Conservation (phyloP, 1,140 invertebrate species). For the Brachionus calyciflorus region DNA sequence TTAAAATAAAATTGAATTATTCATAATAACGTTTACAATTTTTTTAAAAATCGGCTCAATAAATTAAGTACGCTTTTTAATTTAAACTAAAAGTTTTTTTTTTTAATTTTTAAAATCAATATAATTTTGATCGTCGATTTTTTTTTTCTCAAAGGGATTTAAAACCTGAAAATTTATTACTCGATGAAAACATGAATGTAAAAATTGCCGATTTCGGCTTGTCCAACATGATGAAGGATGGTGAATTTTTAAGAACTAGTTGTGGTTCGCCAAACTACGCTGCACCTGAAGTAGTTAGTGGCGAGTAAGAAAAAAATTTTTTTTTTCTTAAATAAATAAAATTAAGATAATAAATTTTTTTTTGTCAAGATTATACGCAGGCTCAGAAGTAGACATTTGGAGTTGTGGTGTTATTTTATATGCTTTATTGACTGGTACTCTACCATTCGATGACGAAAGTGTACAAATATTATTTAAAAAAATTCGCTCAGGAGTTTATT, state of each 20-base stretch:
- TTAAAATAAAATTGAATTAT: too few relatives aligned
- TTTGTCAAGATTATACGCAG: conserved; percentile 75
- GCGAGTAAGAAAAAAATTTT: conserved; percentile 68
- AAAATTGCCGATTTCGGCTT: conserved; percentile 99
- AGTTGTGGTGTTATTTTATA: conserved; percentile 98
- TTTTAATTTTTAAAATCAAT: background rate
- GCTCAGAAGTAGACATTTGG: conserved; percentile 97
- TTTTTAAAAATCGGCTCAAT: too few relatives aligned
- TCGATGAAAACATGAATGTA: conserved; percentile 94
- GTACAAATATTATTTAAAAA: conserved; percentile 95
- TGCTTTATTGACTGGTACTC: conserved; percentile 92
- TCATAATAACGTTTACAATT: too few relatives aligned
- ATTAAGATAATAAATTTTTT: conserved; percentile 49
- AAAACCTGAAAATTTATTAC: conserved; percentile 85
- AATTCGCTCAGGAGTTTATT: conserved; percentile 87
- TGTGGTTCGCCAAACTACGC: conserved; percentile 99
- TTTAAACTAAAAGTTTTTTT: background rate
- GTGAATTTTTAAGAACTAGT: conserved; percentile 94
- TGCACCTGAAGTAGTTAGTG: conserved; percentile 97
- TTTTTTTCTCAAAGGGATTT: conserved; percentile 53
- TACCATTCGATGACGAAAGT: conserved; percentile 98
- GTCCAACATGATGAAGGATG: conserved; percentile 99
- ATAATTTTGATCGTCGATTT: background rate
- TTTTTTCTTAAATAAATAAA: conserved; percentile 16
- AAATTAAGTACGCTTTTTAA: too few relatives aligned